Base-by-base conservation (phyloP, 2,888 invertebrate genomes). In the Hypercompe scribonia region DNA sequence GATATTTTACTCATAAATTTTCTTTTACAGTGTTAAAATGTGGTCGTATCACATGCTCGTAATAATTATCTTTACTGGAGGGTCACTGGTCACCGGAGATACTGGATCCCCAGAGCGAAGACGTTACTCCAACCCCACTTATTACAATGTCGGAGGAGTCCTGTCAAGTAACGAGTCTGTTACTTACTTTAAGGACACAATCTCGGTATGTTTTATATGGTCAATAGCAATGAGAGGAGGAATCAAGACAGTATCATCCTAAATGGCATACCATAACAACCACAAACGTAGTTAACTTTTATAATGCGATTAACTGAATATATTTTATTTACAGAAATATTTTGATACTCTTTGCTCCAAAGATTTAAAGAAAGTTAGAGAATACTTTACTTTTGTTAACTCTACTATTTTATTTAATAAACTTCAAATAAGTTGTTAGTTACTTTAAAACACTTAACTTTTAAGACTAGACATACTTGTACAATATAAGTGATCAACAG, bases 81-180 rank as follows among this genome's bases (percentile, higher is more conserved):
- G 80, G n/a, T 61, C 79, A 34, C 69, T 87, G 50, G 84, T 82
- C 13, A 74, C 84, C 3, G 94, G 92, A 5, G 93, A 94, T 63
- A 90, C 63, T 69, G 69, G 46, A 54, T 72, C 75, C 5, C 21
- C 90, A 50, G 94, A 94, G 78, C 87, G 92, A 18, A 87, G 94
- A 8, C 86, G 93, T 4, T 93, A 91, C 74, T 92, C 96, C 73
- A 97, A 97, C 91, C 97, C 97, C 36, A 96, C 96, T 24, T 97
- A 97, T 83, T 99, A 98, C 92, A 98, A 98, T 88, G 98, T 99
- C 76, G 99, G 99, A 33, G 99, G 99, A n/a, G 99, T 99, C 2
- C 96, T 99, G 34, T 98, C 98, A 77, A 98, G 97, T 91, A 97
- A 97, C 83, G 97, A 97, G 66, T 98, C 98, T 80, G 97, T 98